phyloP scores from a whole-genome alignment of 2,888 invertebrate species.

The Beris morrisii region DNA sequence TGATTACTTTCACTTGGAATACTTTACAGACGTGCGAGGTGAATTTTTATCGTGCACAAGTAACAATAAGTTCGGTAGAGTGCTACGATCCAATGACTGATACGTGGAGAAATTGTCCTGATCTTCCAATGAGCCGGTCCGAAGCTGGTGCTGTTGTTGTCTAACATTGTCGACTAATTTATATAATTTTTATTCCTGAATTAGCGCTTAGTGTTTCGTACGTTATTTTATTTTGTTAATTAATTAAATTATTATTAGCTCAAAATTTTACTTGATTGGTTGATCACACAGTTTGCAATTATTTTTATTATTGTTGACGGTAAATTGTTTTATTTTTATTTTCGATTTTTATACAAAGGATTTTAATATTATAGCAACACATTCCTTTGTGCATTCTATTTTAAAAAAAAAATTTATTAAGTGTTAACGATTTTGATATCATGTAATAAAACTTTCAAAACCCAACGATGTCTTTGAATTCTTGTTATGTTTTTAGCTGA shows the following conservation, averaged over 20 bases:
- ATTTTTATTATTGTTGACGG: neutral
- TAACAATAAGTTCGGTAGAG: slow-evolving; percentile 81
- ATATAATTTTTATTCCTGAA: slow-evolving; percentile 6
- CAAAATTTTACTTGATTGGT: neutral
- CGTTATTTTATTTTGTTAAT: slow-evolving; percentile 5
- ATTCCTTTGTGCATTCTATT: too few species aligned
- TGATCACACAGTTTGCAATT: neutral
- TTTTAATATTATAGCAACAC: too few species aligned
- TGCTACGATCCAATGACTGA: slow-evolving; percentile 78
- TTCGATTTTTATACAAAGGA: too few species aligned
- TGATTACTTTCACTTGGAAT: neutral
- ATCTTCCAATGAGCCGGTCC: slow-evolving; percentile 80
- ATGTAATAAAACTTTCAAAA: neutral
- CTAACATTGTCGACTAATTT: slow-evolving; percentile 53
- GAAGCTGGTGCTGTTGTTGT: slow-evolving; percentile 86
- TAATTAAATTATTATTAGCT: neutral
- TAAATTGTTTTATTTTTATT: too few species aligned
- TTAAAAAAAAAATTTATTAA: too few species aligned
- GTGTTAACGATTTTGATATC: neutral
- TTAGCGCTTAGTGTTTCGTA: neutral
- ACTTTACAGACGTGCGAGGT: slow-evolving; percentile 65
- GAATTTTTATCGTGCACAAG: slow-evolving; percentile 81
- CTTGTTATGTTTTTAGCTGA: too few species aligned
- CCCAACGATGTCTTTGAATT: neutral
- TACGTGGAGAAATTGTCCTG: slow-evolving; percentile 76